Conservation (phyloP, 2,113 vertebrate genomes). For the Petrocephalus zakoni region DNA sequence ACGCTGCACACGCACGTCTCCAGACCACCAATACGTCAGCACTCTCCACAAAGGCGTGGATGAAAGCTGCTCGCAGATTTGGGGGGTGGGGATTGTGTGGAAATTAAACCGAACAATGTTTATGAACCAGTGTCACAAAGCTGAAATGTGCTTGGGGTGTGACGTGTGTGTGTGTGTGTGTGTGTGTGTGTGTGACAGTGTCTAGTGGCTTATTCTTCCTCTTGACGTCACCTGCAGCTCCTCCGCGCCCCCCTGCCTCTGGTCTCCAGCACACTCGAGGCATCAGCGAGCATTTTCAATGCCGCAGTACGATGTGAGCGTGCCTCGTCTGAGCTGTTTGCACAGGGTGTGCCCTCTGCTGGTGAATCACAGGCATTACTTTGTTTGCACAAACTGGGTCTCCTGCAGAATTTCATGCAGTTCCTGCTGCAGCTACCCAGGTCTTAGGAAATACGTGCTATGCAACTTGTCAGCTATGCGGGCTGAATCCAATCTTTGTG, state of each 20-base stretch:
- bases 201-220: not conserved
- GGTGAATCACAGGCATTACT: not conserved
- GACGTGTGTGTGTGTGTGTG: not conserved
- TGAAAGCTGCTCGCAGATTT: not conserved
- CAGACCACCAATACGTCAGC: not conserved
- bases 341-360: not conserved
- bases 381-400: not conserved
- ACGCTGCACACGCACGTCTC: not conserved
- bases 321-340: not conserved
- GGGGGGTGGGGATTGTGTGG: constrained; percentile 12
- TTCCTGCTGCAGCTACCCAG: not conserved
- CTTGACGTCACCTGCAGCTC: not conserved
- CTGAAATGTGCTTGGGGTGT: not conserved
- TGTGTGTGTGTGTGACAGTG: not conserved
- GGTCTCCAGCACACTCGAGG: not conserved
- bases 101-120: not conserved
- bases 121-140: not conserved
- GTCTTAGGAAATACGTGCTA: not conserved
- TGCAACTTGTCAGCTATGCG: not conserved
- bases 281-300: not conserved
- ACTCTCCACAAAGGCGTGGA: not conserved
- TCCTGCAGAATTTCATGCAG: not conserved
- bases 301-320: not conserved
- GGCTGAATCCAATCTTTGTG: not conserved
- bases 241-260: not conserved